Percentiles rank a stretch among this genome's conserved stretches.
phyloP scores from a whole-genome alignment of 1,140 invertebrate genomes.

The Dendroctonus valens region DNA sequence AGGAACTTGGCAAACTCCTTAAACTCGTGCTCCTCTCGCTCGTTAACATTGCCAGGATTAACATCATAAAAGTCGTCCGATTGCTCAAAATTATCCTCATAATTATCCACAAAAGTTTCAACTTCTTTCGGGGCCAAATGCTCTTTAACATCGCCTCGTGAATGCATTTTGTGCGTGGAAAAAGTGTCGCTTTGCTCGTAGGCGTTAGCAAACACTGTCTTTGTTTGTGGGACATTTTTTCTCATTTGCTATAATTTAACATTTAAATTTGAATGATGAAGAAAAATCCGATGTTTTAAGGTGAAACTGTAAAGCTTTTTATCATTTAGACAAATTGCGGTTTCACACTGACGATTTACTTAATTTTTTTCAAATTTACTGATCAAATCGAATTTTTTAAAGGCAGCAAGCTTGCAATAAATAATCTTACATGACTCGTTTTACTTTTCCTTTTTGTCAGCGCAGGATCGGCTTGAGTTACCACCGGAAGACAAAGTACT shows the following conservation, averaged over 20 bases:
- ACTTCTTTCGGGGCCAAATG: constrained; percentile 7
- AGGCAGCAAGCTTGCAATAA: not conserved
- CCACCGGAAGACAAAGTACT: constrained; percentile 42
- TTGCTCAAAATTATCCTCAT: constrained; percentile 12
- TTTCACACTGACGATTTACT: too few species aligned
- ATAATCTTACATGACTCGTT: constrained; percentile 16
- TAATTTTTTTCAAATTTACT: not conserved
- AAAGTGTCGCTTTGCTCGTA: not conserved
- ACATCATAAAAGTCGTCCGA: not conserved
- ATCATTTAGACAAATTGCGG: too few species aligned
- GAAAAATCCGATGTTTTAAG: too few species aligned
- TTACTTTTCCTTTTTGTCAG: constrained; percentile 16
- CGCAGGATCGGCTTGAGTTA: constrained; percentile 43
- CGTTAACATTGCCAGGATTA: constrained; percentile 2
- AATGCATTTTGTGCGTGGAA: constrained; percentile 31
- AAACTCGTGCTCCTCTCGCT: constrained; percentile 9
- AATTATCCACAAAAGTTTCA: constrained; percentile 19
- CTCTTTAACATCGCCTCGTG: constrained; percentile 30
- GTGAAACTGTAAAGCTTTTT: too few species aligned
- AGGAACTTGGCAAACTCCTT: constrained; percentile 35
- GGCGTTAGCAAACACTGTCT: not conserved
- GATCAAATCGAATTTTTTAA: not conserved
- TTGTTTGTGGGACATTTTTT: not conserved
- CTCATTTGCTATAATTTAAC: not conserved
- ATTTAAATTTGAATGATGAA: not conserved